phyloP scores from a whole-genome alignment of 2,888 invertebrate genomes.

The Keiferia lycopersicella region DNA sequence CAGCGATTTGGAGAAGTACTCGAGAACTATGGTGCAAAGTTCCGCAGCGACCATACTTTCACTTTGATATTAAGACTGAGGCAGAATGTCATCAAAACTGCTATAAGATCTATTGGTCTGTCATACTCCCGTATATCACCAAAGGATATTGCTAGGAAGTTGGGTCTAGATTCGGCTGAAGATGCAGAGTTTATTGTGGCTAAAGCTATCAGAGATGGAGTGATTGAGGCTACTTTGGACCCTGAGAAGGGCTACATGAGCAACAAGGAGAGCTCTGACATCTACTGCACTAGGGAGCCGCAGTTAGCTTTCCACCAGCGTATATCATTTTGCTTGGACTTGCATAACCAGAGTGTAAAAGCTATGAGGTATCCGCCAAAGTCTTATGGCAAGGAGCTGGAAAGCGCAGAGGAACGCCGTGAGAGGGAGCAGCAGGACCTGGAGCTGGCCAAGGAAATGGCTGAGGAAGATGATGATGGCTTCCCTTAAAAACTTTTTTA shows the following conservation, averaged over 20 bases:
- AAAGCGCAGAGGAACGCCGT: slow-evolving; percentile 97
- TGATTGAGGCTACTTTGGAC: slow-evolving; percentile 98
- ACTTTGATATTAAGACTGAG: slow-evolving; percentile 96
- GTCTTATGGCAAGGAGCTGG: slow-evolving; percentile 98
- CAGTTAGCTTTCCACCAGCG: slow-evolving; percentile 98
- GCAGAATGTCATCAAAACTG: slow-evolving; percentile 99
- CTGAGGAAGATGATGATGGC: slow-evolving; percentile 98
- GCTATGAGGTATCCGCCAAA: slow-evolving; percentile 99
- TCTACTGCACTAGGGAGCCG: slow-evolving; percentile 98
- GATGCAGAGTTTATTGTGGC: slow-evolving; percentile 99
- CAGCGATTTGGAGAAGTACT: slow-evolving; percentile 96
- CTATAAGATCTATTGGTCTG: slow-evolving; percentile 96
- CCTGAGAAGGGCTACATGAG: slow-evolving; percentile 98
- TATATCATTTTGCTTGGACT: slow-evolving; percentile 97
- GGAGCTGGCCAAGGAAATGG: slow-evolving; percentile 99
- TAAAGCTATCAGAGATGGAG: slow-evolving; percentile 98
- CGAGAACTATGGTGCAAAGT: slow-evolving; percentile 94
- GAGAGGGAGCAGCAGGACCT: slow-evolving; percentile 99
- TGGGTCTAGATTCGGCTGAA: slow-evolving; percentile 96
- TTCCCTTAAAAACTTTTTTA: slow-evolving; percentile 72
- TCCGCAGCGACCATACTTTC: slow-evolving; percentile 96
- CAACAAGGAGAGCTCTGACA: slow-evolving; percentile 97
- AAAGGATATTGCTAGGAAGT: slow-evolving; percentile 95
- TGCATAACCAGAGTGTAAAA: slow-evolving; percentile 99
- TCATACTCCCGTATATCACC: slow-evolving; percentile 98